Evolutionary conservation across 1,140 invertebrate genomes (phyloP), one percentile per base, ranked within the genome.

Genomic region (Heterodera carotae): DNA sequence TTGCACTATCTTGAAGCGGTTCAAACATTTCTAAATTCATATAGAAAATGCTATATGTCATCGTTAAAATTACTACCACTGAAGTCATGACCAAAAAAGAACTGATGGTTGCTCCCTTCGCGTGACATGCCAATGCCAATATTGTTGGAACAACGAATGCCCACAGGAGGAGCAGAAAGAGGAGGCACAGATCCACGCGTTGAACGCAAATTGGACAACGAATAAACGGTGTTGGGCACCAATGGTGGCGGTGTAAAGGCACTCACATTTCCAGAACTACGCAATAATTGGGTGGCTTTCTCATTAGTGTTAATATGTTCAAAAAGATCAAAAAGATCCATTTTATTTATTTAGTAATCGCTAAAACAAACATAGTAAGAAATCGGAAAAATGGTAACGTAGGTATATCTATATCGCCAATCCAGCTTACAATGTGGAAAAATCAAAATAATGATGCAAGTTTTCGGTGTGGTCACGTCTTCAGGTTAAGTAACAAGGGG

Each of bases 161-260:
- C n/a, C n/a, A n/a, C n/a, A n/a, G n/a, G 72, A 7, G 72, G 72
- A 36, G 72, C 72, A 29, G 72, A 74, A 34, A 74, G 33, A 66
- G 62, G 29, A 22, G 48, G 12, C 15, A 18, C 2, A 53, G 36
- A 33, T 5, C 36, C 12, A 22, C 2, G 18, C 22, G 68, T 2
- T 15, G 36, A 27, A 10, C 33, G 39, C 29, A 71, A 33, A 71
- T 71, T 33, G 22, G 69, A 29, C 31, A 71, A 25, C 8, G 69
- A 71, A 43, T 71, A 71, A 6, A 71, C 29, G 0, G 33, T 56
- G 59, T 71, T 71, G 22, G 69, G 69, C 1, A 71, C 69, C 59
- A 71, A 71, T 43, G 48, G 27, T n/a, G 34, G 69, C 33, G 56
- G 39, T 43, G 39, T 12, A 6, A 43, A 43, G 39, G 39, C 39